Evolutionary conservation across 2,797 vertebrate genomes (phyloP), one percentile per base, ranked within the genome.

Genomic region (Euthynnus affinis): DNA sequence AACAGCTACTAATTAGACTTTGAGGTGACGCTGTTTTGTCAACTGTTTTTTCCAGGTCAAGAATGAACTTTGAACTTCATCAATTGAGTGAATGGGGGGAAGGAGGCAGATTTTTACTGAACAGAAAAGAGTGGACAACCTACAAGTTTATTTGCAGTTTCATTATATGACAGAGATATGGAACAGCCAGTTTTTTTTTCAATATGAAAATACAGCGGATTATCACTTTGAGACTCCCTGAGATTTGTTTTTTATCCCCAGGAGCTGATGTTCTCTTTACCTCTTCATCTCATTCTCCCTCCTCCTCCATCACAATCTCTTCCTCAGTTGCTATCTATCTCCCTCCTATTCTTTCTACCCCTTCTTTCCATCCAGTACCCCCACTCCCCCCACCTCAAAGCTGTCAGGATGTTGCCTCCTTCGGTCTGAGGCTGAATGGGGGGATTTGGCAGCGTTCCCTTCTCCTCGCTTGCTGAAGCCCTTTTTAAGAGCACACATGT

Each of bases 321-420:
- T 40, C 60, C 22, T 46, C 29, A 70, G 49, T 65, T 74, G 37
- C 62, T 79, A 65, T 85, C 76, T 66, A 66, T 68, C 42, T 59
- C 42, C 44, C 70, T 58, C 55, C 49, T 66, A 63, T 65, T 67
- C 15, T 56, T 78, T 80, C 59, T 61, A 6, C 55, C 53, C 56
- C 59, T 56, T 71, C 49, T 80, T 64, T 70, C 57, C 55, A 72
- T 84, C 85, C 57, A 23, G 69, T 29, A 27, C 66, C 48, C 46
- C 46, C 53, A 23, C 40, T 23, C 76, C 75, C 66, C 59, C 63
- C 73, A 78, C 80, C 88, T 88, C 74, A 82, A 88, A 92, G 89
- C 90, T 89, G 89, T 93, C 92, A 91, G 84, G 85, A 90, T 89
- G 90, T 83, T 88, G 91, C 84, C 84, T 94, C 80, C 83, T 85